A percentile compares a stretch with the other conserved stretches of the same genome.
phyloP scores from a whole-genome alignment of 2,797 vertebrate genomes.

The Anguilla megastoma region DNA sequence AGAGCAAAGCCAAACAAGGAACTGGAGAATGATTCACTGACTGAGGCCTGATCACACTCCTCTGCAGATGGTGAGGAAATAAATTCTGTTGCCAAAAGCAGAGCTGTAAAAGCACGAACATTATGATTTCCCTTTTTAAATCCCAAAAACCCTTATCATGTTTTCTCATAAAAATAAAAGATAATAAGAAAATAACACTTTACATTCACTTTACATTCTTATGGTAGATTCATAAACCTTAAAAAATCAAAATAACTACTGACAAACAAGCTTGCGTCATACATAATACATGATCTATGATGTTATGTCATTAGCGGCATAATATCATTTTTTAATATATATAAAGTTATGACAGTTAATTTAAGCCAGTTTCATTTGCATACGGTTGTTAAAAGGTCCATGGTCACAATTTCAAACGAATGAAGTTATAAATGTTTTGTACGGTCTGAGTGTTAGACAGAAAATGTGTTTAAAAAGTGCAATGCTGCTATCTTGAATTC shows the following conservation, averaged over 20 bases:
- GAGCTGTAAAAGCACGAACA: conserved; percentile 34
- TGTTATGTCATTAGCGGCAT: background rate
- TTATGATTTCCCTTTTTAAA: conserved; percentile 65
- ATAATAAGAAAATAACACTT: background rate
- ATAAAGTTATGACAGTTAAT: background rate
- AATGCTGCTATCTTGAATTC: background rate
- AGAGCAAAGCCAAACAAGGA: conserved; percentile 3
- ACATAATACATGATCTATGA: background rate
- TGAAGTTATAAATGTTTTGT: background rate
- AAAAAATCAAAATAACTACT: background rate
- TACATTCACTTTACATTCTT: background rate
- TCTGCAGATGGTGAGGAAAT: conserved; percentile 58
- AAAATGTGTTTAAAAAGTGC: background rate
- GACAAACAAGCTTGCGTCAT: background rate
- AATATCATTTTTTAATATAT: background rate
- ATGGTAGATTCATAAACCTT: background rate
- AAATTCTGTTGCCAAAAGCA: conserved; percentile 54
- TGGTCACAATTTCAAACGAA: background rate
- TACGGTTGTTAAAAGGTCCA: background rate
- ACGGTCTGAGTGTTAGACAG: background rate
- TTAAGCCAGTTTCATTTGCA: background rate
- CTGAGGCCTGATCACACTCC: conserved; percentile 40
- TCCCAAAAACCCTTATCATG: conserved; percentile 41
- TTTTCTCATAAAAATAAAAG: conserved; percentile 41
- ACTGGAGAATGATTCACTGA: background rate